Conservation (phyloP, 2,888 invertebrate species). For the Sipha maydis region DNA sequence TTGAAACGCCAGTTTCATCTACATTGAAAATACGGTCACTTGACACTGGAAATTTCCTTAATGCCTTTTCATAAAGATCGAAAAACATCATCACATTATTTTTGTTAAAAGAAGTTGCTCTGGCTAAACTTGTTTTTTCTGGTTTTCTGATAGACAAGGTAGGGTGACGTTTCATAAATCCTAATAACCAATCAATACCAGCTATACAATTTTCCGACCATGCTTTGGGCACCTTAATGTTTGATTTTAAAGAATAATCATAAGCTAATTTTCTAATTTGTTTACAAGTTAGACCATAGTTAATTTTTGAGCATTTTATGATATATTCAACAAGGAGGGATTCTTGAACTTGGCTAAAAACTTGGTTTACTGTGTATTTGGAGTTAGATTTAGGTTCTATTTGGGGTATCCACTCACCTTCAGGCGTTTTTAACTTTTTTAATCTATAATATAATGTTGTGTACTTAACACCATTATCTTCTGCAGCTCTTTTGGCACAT, state of each 20-base stretch:
- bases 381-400: neutral
- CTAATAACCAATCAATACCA: constrained; percentile 63
- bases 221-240: neutral
- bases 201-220: constrained; percentile 63
- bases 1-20: constrained; percentile 65
- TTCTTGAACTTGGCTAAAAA: constrained; percentile 10
- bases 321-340: constrained; percentile 10
- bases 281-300: too few relatives aligned
- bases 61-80: constrained; percentile 57
- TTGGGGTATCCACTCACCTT: neutral
- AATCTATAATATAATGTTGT: constrained; percentile 13
- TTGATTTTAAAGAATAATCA: constrained; percentile 21
- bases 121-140: constrained; percentile 64
- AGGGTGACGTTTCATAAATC: constrained; percentile 64
- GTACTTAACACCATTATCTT: neutral
- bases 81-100: constrained; percentile 64
- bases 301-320: constrained; percentile 56
- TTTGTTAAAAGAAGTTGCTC: constrained; percentile 64
- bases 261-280: too few relatives aligned
- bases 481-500: neutral
- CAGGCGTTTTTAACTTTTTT: neutral
- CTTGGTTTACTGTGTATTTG: constrained; percentile 2
- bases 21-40: constrained; percentile 64
- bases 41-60: constrained; percentile 62
- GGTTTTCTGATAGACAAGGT: constrained; percentile 64